These are phyloP conservation scores for Tortrix viridana DNA, from an alignment of 2,888 invertebrate species.

Conservation along the genomic window DNA sequence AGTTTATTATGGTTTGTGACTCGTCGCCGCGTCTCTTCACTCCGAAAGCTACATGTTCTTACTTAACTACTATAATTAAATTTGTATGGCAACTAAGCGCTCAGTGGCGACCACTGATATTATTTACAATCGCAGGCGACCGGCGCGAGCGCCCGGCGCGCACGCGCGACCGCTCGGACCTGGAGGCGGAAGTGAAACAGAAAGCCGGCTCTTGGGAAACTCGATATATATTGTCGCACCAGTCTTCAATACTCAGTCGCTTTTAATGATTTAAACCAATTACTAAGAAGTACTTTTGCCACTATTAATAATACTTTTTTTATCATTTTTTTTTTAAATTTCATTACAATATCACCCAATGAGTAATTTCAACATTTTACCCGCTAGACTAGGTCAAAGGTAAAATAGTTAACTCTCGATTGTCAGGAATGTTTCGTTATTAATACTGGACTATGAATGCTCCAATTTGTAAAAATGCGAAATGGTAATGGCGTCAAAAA, in stretches of 20 bases:
- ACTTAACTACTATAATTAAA: conserved; percentile 76
- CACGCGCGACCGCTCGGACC: conserved; percentile 5
- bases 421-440: conserved; percentile 78
- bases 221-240: conserved; percentile 65
- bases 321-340: conserved; percentile 48
- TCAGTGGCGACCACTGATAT: conserved; percentile 74
- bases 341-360: conserved; percentile 79
- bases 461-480: conserved; percentile 43
- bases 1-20: background rate
- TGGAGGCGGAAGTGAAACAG: conserved; percentile 28
- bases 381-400: conserved; percentile 60
- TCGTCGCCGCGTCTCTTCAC: conserved; percentile 49
- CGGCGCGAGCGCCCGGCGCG: conserved; percentile 37
- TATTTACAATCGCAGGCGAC: conserved; percentile 67
- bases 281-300: conserved; percentile 65
- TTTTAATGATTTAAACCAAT: conserved; percentile 65
- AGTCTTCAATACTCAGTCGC: conserved; percentile 73
- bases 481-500: conserved; percentile 23
- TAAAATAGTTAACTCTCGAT: conserved; percentile 69
- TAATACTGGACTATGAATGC: conserved; percentile 68
- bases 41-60: conserved; percentile 60
- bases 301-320: conserved; percentile 72
- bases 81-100: conserved; percentile 82
- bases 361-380: conserved; percentile 63
- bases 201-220: conserved; percentile 34